A percentile compares a stretch with the other conserved stretches of the same genome.
phyloP scores from a whole-genome alignment of 2,113 vertebrate species.

The Scatophagus argus region DNA sequence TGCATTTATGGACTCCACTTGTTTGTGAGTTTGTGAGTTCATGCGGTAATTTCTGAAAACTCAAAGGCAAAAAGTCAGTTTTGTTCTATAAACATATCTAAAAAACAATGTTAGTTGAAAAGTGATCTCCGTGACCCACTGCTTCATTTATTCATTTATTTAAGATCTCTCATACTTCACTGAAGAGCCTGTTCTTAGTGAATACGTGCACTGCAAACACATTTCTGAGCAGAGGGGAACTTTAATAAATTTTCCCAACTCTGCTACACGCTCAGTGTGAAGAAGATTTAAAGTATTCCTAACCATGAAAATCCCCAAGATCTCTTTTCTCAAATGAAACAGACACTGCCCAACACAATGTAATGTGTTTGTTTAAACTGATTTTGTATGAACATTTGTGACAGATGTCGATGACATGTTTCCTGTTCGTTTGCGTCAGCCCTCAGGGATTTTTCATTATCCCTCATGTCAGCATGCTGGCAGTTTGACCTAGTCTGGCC shows the following conservation, averaged over 20 bases:
- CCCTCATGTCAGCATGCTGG: slow-evolving; percentile 26
- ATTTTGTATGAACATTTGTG: slow-evolving; percentile 35
- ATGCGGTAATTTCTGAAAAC: not conserved
- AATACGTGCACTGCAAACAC: not conserved
- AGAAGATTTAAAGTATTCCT: not conserved
- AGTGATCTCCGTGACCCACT: not conserved
- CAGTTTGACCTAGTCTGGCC: slow-evolving; percentile 48
- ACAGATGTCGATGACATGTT: slow-evolving; percentile 49
- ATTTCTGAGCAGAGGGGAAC: not conserved
- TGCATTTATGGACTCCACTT: too few species aligned
- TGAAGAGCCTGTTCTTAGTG: not conserved
- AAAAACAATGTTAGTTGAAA: not conserved
- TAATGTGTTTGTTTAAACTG: slow-evolving; percentile 50
- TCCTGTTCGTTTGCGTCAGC: slow-evolving; percentile 46
- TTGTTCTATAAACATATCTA: not conserved
- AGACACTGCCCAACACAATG: slow-evolving; percentile 45
- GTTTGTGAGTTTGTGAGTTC: too few species aligned
- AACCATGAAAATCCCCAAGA: slow-evolving; percentile 14
- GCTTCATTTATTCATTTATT: too few species aligned
- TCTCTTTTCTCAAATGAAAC: slow-evolving; percentile 17
- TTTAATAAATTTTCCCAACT: not conserved
- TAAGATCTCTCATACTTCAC: not conserved
- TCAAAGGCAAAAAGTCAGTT: not conserved
- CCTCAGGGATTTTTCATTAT: slow-evolving; percentile 44
- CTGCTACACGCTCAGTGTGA: not conserved